Conservation (phyloP, 2,797 vertebrate species). For the Anomalospiza imberbis region DNA sequence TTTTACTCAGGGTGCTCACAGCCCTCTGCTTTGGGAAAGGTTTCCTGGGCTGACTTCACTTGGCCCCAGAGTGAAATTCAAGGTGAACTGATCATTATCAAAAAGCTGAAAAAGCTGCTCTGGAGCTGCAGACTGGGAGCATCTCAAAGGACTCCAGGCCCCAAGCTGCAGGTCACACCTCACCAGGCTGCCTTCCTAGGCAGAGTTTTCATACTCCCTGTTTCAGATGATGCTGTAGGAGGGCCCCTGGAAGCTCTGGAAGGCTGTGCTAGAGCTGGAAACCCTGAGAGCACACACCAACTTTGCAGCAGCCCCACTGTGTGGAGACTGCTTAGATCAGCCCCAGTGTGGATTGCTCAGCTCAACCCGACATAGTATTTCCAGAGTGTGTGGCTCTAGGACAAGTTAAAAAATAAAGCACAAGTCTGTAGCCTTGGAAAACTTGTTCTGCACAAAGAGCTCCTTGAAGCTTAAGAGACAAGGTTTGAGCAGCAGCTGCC, state of each 20-base stretch:
- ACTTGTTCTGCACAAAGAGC: background rate
- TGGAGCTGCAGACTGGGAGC: background rate
- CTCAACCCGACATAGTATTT: background rate
- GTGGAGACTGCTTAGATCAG: background rate
- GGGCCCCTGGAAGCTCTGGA: background rate
- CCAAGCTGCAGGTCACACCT: background rate
- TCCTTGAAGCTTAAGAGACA: background rate
- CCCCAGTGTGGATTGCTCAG: too few relatives aligned
- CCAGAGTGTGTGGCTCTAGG: background rate
- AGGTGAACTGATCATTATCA: background rate
- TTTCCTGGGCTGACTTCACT: background rate
- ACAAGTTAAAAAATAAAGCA: background rate
- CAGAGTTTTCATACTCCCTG: background rate
- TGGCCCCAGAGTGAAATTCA: background rate
- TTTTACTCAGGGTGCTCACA: background rate
- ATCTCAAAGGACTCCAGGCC: background rate
- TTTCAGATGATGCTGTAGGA: background rate
- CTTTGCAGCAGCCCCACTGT: background rate
- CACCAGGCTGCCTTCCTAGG: fast-evolving
- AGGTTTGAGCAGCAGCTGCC: background rate
- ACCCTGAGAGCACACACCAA: background rate
- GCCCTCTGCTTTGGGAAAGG: background rate
- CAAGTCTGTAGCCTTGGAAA: background rate
- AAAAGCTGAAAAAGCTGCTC: background rate
- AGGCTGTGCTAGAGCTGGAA: background rate